Percentiles rank a stretch among this genome's conserved stretches.
Conservation (phyloP, 2,888 invertebrate genomes). For the Drosophila robusta region DNA sequence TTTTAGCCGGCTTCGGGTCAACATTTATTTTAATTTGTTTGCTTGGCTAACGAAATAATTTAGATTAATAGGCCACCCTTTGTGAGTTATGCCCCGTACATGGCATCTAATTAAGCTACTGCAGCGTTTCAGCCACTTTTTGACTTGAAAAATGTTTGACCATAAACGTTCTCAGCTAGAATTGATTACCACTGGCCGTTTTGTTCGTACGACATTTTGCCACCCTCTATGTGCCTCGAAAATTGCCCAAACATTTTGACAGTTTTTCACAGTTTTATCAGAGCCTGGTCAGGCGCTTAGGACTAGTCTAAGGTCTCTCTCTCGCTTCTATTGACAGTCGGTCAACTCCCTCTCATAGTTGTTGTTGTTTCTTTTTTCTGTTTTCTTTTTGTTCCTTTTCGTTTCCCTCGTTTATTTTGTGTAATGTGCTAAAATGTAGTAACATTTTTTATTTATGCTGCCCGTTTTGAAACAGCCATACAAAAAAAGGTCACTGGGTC, state of each 20-base stretch:
- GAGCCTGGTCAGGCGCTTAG: constrained; percentile 30
- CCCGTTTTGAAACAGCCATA: constrained; percentile 45
- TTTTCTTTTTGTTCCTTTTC: constrained; percentile 16
- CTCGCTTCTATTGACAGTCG: constrained; percentile 2
- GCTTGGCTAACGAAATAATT: constrained; percentile 66
- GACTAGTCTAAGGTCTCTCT: constrained; percentile 3
- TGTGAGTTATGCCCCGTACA: constrained; percentile 19
- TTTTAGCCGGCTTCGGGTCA: constrained; percentile 44
- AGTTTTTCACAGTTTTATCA: constrained; percentile 65
- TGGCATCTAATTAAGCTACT: constrained; percentile 59
- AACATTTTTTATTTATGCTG: constrained; percentile 71
- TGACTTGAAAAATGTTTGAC: constrained; percentile 42
- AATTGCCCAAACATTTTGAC: constrained; percentile 60
- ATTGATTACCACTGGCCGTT: constrained; percentile 60
- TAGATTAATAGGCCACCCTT: constrained; percentile 62
- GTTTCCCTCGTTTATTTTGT: constrained; percentile 48
- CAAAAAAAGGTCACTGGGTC: constrained; percentile 64
- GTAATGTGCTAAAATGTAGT: constrained; percentile 72
- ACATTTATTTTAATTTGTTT: constrained; percentile 74
- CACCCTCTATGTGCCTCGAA: constrained; percentile 14
- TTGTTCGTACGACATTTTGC: constrained; percentile 32
- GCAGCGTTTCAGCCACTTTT: constrained; percentile 14
- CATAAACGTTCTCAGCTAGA: constrained; percentile 38
- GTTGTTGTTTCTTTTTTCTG: constrained; percentile 15
- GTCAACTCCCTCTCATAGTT: constrained; percentile 4